Evolutionary conservation across 2,113 vertebrate species (phyloP).

Genomic region (Tragelaphus strepsiceros): DNA sequence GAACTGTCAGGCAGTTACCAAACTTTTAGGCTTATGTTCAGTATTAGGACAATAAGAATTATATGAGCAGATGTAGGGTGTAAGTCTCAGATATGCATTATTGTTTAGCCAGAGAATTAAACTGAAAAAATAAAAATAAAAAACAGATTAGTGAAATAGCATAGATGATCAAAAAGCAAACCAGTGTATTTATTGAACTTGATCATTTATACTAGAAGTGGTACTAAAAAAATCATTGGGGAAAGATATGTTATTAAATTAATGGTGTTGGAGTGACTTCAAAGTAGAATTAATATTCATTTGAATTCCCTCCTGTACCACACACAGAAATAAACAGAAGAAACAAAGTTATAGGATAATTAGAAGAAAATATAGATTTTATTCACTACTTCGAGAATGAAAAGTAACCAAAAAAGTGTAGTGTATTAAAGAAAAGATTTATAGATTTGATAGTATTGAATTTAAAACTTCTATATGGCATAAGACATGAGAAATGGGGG

Average conservation of each 20-base stretch:
- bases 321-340: not conserved
- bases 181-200: not conserved
- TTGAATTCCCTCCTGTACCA: not conserved
- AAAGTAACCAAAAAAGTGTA: not conserved
- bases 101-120: not conserved
- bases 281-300: not conserved
- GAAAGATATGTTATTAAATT: not conserved
- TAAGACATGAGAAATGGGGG: not conserved
- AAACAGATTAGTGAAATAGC: not conserved
- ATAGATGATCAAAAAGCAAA: not conserved
- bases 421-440: not conserved
- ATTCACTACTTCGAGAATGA: not conserved
- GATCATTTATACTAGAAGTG: not conserved
- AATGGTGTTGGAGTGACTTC: not conserved
- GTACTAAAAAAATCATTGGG: not conserved
- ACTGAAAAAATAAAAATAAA: not conserved
- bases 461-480: not conserved
- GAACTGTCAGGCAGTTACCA: not conserved
- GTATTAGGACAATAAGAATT: not conserved
- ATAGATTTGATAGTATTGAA: not conserved
- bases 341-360: not conserved
- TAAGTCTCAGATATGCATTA: not conserved
- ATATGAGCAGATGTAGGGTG: not conserved
- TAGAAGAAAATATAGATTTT: slow-evolving; percentile 4
- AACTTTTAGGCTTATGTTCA: not conserved